Base-by-base conservation (phyloP, 2,888 invertebrate species). In the Eupithecia inturbata region DNA sequence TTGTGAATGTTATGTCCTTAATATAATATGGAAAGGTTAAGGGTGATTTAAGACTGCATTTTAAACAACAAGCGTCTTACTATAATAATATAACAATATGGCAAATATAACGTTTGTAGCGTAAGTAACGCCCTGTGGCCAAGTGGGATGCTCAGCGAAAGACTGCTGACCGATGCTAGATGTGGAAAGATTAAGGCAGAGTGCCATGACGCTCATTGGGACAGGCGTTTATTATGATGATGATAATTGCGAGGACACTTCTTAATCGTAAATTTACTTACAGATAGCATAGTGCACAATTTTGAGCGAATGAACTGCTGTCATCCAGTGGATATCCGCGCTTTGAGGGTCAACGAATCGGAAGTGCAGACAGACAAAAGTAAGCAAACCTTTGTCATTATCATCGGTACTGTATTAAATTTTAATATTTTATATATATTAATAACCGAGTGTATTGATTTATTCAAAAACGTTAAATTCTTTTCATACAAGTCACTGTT, bases 281-380 rank as follows among this genome's bases (percentile, higher is more conserved):
- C 33, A 64, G 64, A n/a, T n/a, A 63, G n/a, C n/a, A 22, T 12
- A 36, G 2, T n/a, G 12, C 16, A n/a, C 12, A 12, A 19, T 33
- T 14, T 64, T n/a, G 33, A 33, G 12, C 0, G 22, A 33, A n/a
- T n/a, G 2, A 5, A 36, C 10, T 31, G 36, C 36, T 36, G 22
- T 12, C 64, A 36, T 31, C 31, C 31, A 31, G 19, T 31, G 6
- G 19, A 16, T 9, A 19, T 28, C 7, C 19, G 19, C 4, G 16
- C 62, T 3, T 22, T 64, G 36, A 36, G 36, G 31, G 16, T n/a
- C 7, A n/a, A 64, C 19, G 36, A 64, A n/a, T 64, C 64, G 6
- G 64, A 64, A 64, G 36, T 36, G 12, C 64, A 64, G n/a, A 64
- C 64, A 9, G 64, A 64, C 36, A n/a, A 19, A 31, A 16, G 64